These are phyloP conservation scores for Dufourea novaeangliae DNA, from an alignment of 1,140 invertebrate genomes.

Conservation along the genomic window DNA sequence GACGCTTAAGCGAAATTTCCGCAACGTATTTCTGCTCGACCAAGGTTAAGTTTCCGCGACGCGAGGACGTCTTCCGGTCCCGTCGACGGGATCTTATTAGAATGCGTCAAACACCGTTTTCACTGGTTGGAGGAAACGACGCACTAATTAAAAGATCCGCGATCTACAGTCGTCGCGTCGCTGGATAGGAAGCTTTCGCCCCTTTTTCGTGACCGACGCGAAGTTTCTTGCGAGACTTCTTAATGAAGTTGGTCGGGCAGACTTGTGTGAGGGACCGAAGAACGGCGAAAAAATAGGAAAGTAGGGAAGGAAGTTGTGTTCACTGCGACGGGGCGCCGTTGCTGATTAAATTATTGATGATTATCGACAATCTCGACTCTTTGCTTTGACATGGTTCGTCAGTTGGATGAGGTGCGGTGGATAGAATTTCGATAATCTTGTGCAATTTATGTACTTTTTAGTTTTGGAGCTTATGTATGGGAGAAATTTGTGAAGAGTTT, in stretches of 20 bases:
- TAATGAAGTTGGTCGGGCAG: background rate
- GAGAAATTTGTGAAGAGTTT: no score
- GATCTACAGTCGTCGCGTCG: background rate
- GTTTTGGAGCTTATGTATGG: no score
- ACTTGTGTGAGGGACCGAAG: background rate
- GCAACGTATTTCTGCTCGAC: no score
- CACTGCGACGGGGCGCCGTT: background rate
- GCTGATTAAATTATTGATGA: conserved; percentile 24
- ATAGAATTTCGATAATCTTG: no score
- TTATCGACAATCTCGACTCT: conserved; percentile 14
- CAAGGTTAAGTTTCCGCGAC: background rate
- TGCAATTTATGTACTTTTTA: no score
- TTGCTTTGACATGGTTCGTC: no score
- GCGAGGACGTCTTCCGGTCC: background rate
- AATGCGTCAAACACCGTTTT: conserved; percentile 15
- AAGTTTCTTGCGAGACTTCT: background rate
- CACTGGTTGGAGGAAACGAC: background rate
- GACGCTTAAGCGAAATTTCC: background rate
- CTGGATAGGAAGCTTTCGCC: background rate
- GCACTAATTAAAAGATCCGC: conserved; percentile 22
- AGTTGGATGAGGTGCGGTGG: no score
- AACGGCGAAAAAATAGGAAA: background rate
- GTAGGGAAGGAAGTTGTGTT: background rate
- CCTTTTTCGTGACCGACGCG: background rate
- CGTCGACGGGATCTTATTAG: background rate